A percentile compares a stretch with the other conserved stretches of the same genome.
Conservation (phyloP, 2,113 vertebrate species). For the Nymphicus hollandicus region DNA sequence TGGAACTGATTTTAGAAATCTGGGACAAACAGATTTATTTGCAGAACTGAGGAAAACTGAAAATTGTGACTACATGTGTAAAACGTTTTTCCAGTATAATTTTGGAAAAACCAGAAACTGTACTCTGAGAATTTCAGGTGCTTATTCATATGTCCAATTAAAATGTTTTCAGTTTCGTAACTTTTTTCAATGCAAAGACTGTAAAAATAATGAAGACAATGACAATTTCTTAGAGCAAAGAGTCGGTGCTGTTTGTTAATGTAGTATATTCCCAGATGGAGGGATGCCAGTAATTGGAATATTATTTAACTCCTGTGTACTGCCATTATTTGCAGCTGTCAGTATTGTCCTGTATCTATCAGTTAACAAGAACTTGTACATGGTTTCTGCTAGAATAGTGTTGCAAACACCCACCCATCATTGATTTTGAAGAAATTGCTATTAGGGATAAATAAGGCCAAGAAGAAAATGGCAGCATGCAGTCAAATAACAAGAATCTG, state of each 20-base stretch:
- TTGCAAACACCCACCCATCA: neutral
- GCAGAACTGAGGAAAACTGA: neutral
- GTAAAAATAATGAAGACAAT: neutral
- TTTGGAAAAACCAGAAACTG: neutral
- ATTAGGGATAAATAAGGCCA: neutral
- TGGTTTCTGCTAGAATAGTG: neutral
- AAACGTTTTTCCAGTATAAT: neutral
- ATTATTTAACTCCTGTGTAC: neutral
- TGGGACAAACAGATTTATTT: neutral
- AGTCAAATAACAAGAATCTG: neutral
- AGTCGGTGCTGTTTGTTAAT: neutral
- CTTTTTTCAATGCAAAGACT: neutral
- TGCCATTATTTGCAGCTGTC: neutral
- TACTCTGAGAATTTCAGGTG: neutral
- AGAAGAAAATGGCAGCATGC: neutral
- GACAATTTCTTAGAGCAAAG: neutral
- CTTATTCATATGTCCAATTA: neutral
- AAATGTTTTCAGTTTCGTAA: neutral
- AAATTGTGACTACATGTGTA: neutral
- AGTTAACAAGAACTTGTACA: neutral
- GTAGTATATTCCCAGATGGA: neutral
- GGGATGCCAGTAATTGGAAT: neutral
- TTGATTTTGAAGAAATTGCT: neutral
- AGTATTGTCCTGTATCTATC: neutral
- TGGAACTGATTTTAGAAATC: neutral